Conservation (phyloP, 2,797 vertebrate genomes). For the Mus caroli region DNA sequence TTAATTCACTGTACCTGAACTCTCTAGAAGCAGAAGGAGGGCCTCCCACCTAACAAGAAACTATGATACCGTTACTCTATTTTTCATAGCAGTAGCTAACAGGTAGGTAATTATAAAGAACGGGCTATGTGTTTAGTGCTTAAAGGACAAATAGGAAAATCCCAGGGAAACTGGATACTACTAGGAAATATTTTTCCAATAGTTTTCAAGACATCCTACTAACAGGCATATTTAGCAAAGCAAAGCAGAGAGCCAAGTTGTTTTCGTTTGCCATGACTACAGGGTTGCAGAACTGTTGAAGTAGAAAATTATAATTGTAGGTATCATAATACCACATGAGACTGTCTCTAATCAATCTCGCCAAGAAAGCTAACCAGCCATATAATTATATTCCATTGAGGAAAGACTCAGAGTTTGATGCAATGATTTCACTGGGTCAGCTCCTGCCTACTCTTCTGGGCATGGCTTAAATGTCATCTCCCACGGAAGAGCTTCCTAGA, state of each 20-base stretch:
- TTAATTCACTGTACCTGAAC: constrained; percentile 25
- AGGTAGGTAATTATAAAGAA: constrained; percentile 20
- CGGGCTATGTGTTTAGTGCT: background rate
- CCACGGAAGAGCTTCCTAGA: background rate
- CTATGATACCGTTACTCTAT: background rate
- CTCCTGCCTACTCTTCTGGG: background rate
- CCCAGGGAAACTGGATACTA: background rate
- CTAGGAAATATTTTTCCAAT: background rate
- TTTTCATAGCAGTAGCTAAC: constrained; percentile 19
- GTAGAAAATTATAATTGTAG: background rate
- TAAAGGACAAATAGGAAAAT: constrained; percentile 33
- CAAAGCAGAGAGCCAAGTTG: background rate
- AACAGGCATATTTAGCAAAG: background rate
- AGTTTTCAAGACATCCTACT: background rate
- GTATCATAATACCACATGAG: background rate
- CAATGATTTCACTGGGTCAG: background rate
- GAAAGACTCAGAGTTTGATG: background rate
- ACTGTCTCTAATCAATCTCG: background rate
- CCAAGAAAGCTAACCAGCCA: constrained; percentile 5
- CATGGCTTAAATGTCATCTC: background rate
- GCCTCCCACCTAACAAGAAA: background rate
- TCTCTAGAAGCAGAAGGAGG: constrained; percentile 18
- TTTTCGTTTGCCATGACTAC: background rate
- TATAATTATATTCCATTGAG: background rate
- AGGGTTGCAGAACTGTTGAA: background rate